phyloP scores from a whole-genome alignment of 2,797 vertebrate genomes.

The Pterois miles region DNA sequence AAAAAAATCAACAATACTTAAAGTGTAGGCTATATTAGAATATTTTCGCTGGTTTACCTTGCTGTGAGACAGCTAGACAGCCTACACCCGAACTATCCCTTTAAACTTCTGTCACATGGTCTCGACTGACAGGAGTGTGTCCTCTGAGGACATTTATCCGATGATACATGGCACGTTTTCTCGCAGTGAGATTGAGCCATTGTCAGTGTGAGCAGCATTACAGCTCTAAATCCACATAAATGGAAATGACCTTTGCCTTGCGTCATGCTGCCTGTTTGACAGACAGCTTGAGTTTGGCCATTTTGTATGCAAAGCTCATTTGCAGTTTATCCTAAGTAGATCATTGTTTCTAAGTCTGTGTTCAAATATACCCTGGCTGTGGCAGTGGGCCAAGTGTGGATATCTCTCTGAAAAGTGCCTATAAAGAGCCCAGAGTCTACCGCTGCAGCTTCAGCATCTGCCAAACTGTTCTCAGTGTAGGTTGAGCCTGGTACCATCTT shows the following conservation, averaged over 20 bases:
- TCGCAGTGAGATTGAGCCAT: conserved; percentile 28
- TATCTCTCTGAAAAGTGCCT: conserved; percentile 36
- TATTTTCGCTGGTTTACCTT: too few relatives aligned
- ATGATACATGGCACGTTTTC: conserved; percentile 37
- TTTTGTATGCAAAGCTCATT: conserved; percentile 60
- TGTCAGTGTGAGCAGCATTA: conserved; percentile 54
- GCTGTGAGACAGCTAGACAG: too few relatives aligned
- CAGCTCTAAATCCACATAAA: conserved; percentile 57
- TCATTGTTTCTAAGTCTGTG: conserved; percentile 60
- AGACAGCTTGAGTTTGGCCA: conserved; percentile 39
- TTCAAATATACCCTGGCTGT: conserved; percentile 58
- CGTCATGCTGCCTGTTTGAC: conserved; percentile 58
- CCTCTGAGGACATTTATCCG: conserved; percentile 33
- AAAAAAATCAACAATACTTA: too few relatives aligned
- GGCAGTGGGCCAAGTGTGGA: conserved; percentile 50
- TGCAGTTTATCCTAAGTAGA: conserved; percentile 51
- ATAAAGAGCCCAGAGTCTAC: conserved; percentile 12
- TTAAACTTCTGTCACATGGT: conserved; percentile 15
- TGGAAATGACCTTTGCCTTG: conserved; percentile 68
- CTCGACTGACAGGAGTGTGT: conserved; percentile 13
- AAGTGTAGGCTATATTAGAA: too few relatives aligned
- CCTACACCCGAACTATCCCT: too few relatives aligned
- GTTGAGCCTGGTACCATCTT: conserved; percentile 9
- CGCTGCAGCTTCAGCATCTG: conserved; percentile 30
- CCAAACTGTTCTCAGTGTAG: conserved; percentile 35